Evolutionary conservation across 1,140 invertebrate species (phyloP).

Genomic region (Drosophila sucinea): DNA sequence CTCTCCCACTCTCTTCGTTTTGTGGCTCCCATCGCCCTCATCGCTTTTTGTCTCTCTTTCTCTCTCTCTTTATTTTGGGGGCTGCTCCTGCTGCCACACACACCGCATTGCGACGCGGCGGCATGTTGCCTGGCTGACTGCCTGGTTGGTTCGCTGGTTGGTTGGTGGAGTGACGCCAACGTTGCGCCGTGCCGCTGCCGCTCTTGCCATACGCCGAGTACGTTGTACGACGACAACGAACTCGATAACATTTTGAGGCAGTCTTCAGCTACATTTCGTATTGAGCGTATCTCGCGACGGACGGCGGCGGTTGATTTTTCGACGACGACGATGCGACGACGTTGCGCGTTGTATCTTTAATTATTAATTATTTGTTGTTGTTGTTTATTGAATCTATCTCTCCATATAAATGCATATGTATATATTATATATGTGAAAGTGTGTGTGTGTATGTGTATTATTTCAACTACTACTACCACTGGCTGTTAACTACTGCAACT

Average conservation of each 20-base stretch:
- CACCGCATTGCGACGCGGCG: slow-evolving; percentile 68
- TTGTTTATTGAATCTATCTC: slow-evolving; percentile 58
- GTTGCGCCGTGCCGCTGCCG: slow-evolving; percentile 22
- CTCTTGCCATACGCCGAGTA: slow-evolving; percentile 7
- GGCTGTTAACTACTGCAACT: slow-evolving; percentile 22
- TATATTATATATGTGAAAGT: slow-evolving; percentile 25
- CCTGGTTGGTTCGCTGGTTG: background rate
- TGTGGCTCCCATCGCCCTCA: slow-evolving; percentile 23
- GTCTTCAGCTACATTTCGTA: slow-evolving; percentile 83
- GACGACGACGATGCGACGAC: slow-evolving; percentile 63
- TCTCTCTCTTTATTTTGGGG: slow-evolving; percentile 30
- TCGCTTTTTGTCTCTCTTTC: slow-evolving; percentile 21
- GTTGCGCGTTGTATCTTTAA: slow-evolving; percentile 81
- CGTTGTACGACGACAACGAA: slow-evolving; percentile 73
- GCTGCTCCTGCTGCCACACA: slow-evolving; percentile 42
- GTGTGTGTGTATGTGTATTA: slow-evolving; percentile 23
- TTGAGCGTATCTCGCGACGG: slow-evolving; percentile 76
- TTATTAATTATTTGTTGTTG: slow-evolving; percentile 82
- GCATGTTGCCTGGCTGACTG: slow-evolving; percentile 27
- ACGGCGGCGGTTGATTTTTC: slow-evolving; percentile 61
- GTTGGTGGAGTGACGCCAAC: slow-evolving; percentile 9
- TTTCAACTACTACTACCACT: slow-evolving; percentile 10
- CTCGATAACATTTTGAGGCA: slow-evolving; percentile 83
- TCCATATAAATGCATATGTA: slow-evolving; percentile 38
- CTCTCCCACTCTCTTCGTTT: background rate